A percentile compares a stretch with the other conserved stretches of the same genome.
These are phyloP conservation scores for Andrena bucephala DNA, from an alignment of 2,888 invertebrate species.

Conservation along the genomic window DNA sequence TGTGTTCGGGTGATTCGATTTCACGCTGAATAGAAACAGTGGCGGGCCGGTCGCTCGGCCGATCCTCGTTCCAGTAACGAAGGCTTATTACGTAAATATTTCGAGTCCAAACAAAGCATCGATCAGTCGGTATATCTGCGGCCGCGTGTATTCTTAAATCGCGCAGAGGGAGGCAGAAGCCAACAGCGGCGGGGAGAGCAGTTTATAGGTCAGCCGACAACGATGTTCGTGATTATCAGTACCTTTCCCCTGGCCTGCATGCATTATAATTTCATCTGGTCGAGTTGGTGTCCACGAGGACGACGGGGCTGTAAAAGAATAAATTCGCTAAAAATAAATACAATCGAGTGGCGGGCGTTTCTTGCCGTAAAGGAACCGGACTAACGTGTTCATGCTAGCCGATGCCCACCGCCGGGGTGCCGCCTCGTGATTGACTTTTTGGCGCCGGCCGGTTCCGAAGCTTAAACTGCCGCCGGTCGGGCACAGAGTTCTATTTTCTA, in stretches of 20 bases:
- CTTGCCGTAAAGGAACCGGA: constrained; percentile 17
- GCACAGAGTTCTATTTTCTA: constrained; percentile 41
- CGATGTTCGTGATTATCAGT: constrained; percentile 50
- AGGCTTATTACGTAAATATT: constrained; percentile 40
- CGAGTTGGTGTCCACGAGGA: constrained; percentile 57
- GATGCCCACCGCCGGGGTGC: background rate
- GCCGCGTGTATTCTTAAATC: constrained; percentile 48
- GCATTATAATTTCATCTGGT: constrained; percentile 62
- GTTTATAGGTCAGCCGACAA: constrained; percentile 55
- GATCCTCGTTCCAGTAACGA: background rate
- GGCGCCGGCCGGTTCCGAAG: constrained; percentile 46
- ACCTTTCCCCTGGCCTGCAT: constrained; percentile 28
- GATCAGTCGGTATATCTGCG: constrained; percentile 22
- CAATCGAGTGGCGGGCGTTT: constrained; percentile 22
- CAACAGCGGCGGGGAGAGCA: constrained; percentile 24
- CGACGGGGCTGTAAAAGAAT: constrained; percentile 55
- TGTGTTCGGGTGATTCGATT: constrained; percentile 3
- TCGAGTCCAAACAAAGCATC: constrained; percentile 42
- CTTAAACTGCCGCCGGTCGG: background rate
- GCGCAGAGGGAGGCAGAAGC: constrained; percentile 36
- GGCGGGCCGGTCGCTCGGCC: constrained; percentile 2
- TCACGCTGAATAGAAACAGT: background rate
- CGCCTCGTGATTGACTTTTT: constrained; percentile 50
- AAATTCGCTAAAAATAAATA: constrained; percentile 57
- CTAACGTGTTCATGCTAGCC: constrained; percentile 39